phyloP scores from a whole-genome alignment of 1,140 invertebrate species.

The Cyclargus thomasi region DNA sequence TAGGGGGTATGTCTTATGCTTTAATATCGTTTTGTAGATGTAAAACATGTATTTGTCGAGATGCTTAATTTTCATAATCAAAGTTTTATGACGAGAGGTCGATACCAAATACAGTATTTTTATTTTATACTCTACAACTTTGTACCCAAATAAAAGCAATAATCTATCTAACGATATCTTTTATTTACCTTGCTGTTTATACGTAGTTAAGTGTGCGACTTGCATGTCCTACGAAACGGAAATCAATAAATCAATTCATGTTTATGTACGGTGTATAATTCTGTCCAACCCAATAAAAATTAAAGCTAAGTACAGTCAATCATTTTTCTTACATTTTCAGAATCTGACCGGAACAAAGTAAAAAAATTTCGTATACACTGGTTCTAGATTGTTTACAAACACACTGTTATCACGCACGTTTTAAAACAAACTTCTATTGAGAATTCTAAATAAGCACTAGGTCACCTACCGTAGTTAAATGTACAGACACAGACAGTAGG shows the following conservation, averaged over 20 bases:
- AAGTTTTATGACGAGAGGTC: slow-evolving; percentile 64
- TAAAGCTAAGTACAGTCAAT: no score
- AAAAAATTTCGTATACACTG: not conserved
- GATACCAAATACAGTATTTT: slow-evolving; percentile 74
- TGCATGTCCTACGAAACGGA: no score
- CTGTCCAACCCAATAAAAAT: no score
- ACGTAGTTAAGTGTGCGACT: no score
- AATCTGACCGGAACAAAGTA: not conserved
- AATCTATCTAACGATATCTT: slow-evolving; percentile 40
- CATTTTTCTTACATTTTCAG: not conserved
- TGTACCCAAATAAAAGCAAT: slow-evolving; percentile 73
- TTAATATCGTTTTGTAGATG: slow-evolving; percentile 70
- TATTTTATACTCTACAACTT: slow-evolving; percentile 74
- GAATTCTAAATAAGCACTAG: not conserved
- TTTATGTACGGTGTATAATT: no score
- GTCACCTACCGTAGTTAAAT: not conserved
- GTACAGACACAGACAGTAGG: not conserved
- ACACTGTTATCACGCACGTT: slow-evolving; percentile 5
- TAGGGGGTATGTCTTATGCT: slow-evolving; percentile 63
- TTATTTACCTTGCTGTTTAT: no score
- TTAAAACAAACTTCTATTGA: slow-evolving; percentile 12
- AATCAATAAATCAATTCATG: no score
- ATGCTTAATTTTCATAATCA: slow-evolving; percentile 73
- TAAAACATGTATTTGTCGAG: slow-evolving; percentile 67
- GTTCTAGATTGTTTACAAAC: slow-evolving; percentile 9